Evolutionary conservation across 2,888 invertebrate species (phyloP).

Genomic region (Pollenia angustigena): DNA sequence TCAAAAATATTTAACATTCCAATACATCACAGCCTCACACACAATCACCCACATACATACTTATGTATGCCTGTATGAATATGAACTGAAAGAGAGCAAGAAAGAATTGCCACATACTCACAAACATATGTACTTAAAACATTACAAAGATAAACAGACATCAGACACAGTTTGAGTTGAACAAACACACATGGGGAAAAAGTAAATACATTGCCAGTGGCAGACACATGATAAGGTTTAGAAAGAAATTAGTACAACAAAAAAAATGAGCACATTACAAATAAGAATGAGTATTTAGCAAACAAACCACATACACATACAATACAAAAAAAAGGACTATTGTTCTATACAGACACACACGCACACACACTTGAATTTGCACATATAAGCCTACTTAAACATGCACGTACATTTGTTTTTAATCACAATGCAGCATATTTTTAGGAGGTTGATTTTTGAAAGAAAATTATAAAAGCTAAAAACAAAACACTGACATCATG

Average conservation of each 20-base stretch:
- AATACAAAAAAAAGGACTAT: too few relatives aligned
- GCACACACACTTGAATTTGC: not conserved
- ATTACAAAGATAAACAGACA: slow-evolving; percentile 66
- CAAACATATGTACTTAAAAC: slow-evolving; percentile 6
- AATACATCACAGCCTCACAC: slow-evolving; percentile 1
- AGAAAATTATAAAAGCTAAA: slow-evolving; percentile 6
- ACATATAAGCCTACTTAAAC: not conserved
- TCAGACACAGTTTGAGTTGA: slow-evolving; percentile 40
- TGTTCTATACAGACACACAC: not conserved
- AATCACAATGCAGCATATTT: slow-evolving; percentile 54
- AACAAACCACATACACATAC: slow-evolving; percentile 41
- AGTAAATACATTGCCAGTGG: slow-evolving; percentile 71
- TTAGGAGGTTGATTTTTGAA: slow-evolving; percentile 25
- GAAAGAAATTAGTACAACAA: slow-evolving; percentile 68
- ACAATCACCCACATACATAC: slow-evolving; percentile 26
- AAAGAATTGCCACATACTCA: slow-evolving; percentile 9
- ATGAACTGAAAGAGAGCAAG: slow-evolving; percentile 15
- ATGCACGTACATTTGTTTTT: slow-evolving; percentile 34
- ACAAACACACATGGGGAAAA: slow-evolving; percentile 65
- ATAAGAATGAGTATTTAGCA: slow-evolving; percentile 51
- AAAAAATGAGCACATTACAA: slow-evolving; percentile 21
- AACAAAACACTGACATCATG: slow-evolving; percentile 27
- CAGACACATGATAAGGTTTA: slow-evolving; percentile 71
- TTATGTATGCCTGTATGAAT: too few relatives aligned
- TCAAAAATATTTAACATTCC: slow-evolving; percentile 50